Base-by-base conservation (phyloP, 2,888 invertebrate genomes). In the Zhuqinia jingwanae region DNA sequence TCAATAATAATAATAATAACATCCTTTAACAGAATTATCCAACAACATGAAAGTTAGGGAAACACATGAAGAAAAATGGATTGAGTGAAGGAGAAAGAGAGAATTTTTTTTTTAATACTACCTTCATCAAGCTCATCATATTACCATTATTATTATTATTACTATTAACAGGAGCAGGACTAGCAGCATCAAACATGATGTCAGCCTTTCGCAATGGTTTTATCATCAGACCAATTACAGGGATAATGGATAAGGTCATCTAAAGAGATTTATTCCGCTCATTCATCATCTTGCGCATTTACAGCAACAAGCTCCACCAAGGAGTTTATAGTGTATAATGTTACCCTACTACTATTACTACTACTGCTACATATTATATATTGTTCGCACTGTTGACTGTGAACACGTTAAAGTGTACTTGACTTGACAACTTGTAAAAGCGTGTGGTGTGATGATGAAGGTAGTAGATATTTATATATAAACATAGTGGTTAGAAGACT, bases 191-290 rank as follows among this genome's bases (percentile, higher is more conserved):
- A 73, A 63, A 76, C 75, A 27, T 42, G 70, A 70, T 81, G 81
- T 58, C 80, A 83, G 60, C 77, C 78, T 45, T 79, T 85, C 68
- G 85, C 85, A 70, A 78, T 85, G 85, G 70, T 85, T 85, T 85
- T 70, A 85, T 85, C 85, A 85, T 85, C 70, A 68, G 47, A 11
- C 78, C 85, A 85, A 85, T 85, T 85, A 85, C 78, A 47, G 60
- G 47, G 36, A 85, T 85, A 85, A 85, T 85, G 78, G 70, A 73
- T 85, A 85, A 85, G 78, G 85, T 78, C 85, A 79, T 68, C 78
- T 53, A 30, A 56, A 73, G 78, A 78, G 85, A 85, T 85, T 85
- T 85, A 85, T 78, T 78, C 70, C 68, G 84, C 84, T 58, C 70
- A 84, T 84, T 77, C 77, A 68, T 77, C 75, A 68, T 68, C 77